Conservation (phyloP, 1,140 invertebrate species). For the Hypothenemus hampei region DNA sequence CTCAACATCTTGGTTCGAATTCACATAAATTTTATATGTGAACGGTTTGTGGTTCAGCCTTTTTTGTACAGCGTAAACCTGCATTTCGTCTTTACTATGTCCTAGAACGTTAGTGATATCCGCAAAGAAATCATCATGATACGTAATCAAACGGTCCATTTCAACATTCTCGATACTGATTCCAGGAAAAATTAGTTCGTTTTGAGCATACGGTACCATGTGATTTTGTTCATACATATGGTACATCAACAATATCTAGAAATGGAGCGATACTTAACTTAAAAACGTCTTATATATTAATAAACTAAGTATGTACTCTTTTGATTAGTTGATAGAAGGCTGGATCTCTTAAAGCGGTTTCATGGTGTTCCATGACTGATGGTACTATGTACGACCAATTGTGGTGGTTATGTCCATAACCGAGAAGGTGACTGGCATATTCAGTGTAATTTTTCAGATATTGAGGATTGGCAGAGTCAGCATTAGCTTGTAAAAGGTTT, state of each 20-base stretch:
- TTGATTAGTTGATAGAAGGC: conserved; percentile 59
- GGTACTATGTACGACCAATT: conserved; percentile 34
- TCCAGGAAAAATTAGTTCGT: conserved; percentile 55
- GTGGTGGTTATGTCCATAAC: conserved; percentile 44
- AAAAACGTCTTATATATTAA: background rate
- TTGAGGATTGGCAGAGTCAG: conserved; percentile 49
- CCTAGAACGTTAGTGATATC: conserved; percentile 61
- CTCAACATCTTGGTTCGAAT: conserved; percentile 51
- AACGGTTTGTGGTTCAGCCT: conserved; percentile 61
- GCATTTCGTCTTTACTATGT: conserved; percentile 33
- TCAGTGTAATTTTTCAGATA: conserved; percentile 55
- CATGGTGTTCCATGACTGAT: conserved; percentile 47
- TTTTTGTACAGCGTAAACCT: conserved; percentile 42
- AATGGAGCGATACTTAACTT: background rate
- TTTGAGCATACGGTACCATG: conserved; percentile 54
- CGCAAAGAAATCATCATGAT: conserved; percentile 63
- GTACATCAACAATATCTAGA: conserved; percentile 9
- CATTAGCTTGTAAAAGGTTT: conserved; percentile 50
- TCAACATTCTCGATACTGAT: conserved; percentile 59
- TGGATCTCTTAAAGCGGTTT: conserved; percentile 61
- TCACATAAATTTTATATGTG: conserved; percentile 55
- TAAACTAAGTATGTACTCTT: conserved; percentile 49
- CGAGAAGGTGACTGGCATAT: conserved; percentile 44
- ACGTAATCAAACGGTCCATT: conserved; percentile 62
- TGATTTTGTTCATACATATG: conserved; percentile 33